Evolutionary conservation across 2,797 vertebrate genomes (phyloP).

Genomic region (Danio kyathit): DNA sequence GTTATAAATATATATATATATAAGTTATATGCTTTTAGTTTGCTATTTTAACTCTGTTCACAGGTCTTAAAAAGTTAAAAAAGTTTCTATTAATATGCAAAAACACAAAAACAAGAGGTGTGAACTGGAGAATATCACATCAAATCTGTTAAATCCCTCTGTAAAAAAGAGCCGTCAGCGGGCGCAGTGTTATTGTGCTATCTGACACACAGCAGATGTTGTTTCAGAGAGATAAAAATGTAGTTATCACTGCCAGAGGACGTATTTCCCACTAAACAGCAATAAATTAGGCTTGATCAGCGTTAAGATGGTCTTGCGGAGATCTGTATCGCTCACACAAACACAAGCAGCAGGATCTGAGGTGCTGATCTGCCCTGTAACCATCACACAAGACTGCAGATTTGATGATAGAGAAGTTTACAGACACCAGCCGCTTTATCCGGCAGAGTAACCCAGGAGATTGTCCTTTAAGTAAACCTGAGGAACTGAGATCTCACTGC

Average conservation of each 20-base stretch:
- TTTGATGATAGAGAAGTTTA: conserved; percentile 12
- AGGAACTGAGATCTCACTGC: conserved; percentile 4
- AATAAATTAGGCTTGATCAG: conserved; percentile 9
- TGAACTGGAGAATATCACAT: neutral
- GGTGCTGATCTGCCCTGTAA: neutral
- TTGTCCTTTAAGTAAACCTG: conserved; percentile 23
- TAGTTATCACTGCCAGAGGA: neutral
- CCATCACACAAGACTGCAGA: conserved; percentile 10
- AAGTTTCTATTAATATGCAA: neutral
- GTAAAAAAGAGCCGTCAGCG: neutral
- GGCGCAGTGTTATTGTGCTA: neutral
- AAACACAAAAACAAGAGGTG: neutral
- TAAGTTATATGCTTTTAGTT: too few relatives aligned
- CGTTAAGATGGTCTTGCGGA: neutral
- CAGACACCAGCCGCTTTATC: neutral
- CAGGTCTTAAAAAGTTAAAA: neutral
- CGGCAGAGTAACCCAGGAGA: neutral
- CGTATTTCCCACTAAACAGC: neutral
- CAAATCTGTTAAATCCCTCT: neutral
- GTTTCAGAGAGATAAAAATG: neutral
- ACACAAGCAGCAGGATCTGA: neutral
- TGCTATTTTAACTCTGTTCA: too few relatives aligned
- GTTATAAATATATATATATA: too few relatives aligned
- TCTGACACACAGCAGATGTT: conserved; percentile 2
- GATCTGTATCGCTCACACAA: neutral